Evolutionary conservation across 2,113 vertebrate species (phyloP), one percentile per base, ranked within the genome.

Genomic region (Oryzias javanicus): DNA sequence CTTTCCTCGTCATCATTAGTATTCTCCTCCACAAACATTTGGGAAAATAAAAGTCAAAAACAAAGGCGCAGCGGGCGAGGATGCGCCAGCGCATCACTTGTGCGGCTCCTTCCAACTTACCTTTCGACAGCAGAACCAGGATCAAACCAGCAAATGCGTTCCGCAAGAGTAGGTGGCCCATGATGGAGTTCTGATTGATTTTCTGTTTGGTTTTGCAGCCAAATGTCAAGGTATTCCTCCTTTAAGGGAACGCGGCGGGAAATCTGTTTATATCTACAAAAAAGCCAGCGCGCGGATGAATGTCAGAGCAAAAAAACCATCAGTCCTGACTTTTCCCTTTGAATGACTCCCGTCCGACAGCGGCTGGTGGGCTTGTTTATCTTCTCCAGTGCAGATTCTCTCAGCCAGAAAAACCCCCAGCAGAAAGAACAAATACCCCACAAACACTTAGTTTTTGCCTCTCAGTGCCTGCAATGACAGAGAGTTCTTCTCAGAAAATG

Each of bases 101-200:
- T 81, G 82, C 73, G 27, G 55, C 70, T 63, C 22, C 45, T 14
- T 15, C 73, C 55, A 89, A 89, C 90, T 91, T 90, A 92, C 91
- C 89, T 83, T 87, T 83, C 50, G 78, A 90, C 67, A 91, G 70
- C 76, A 91, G 71, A 27, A 80, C 83, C 70, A 92, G 83, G 63
- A 92, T 67, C 67, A 90, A 48, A 60, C 54, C 83, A 49, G 83
- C 85, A 49, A 91, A 82, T 70, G 75, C 82, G 85, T 89, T 86
- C 86, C 74, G 75, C 81, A 90, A 66, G 64, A 87, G 73, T 61
- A 78, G 82, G 83, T 85, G 88, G 80, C 85, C 83, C 91, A 91
- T 92, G 84, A 71, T 88, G 73, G 77, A 86, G 77, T 88, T 88
- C 52, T 55, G 78, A 76, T 69, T 49, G 84, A 84, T 81, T 70